A percentile compares a stretch with the other conserved stretches of the same genome.
These are phyloP conservation scores for Allolobophora icterica DNA, from an alignment of 2,888 invertebrate species.

Conservation along the genomic window DNA sequence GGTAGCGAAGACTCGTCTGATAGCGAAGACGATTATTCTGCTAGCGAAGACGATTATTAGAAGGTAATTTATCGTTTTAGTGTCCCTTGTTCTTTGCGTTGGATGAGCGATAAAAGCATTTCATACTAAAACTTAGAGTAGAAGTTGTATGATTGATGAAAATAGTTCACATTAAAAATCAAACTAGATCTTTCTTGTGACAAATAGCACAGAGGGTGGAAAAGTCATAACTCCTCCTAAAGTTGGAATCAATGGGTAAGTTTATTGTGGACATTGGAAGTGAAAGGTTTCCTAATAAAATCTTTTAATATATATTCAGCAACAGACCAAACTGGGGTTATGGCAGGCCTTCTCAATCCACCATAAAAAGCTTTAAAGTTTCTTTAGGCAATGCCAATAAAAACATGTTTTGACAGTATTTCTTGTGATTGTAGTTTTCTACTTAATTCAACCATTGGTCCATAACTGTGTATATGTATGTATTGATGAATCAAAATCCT, in stretches of 20 bases:
- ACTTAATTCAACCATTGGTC: not conserved
- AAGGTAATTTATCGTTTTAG: no score
- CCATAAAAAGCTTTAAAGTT: not conserved
- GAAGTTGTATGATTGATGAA: no score
- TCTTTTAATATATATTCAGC: no score
- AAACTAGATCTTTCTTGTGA: not conserved
- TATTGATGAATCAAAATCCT: not conserved
- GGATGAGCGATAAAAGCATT: no score
- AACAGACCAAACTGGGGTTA: no score
- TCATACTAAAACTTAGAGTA: no score
- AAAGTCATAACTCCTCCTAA: slow-evolving; percentile 33
- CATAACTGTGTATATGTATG: not conserved
- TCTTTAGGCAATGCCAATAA: not conserved
- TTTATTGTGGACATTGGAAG: not conserved
- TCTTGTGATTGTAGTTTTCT: not conserved
- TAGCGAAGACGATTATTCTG: no score
- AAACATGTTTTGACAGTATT: not conserved
- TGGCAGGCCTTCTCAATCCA: no score
- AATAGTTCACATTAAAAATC: no score
- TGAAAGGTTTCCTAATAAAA: not conserved
- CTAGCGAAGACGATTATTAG: no score
- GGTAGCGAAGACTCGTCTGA: no score
- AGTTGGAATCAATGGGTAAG: slow-evolving; percentile 52
- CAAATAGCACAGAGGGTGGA: not conserved
- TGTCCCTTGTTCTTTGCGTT: no score